Conservation (phyloP, 2,113 vertebrate species). For the Cebus imitator region DNA sequence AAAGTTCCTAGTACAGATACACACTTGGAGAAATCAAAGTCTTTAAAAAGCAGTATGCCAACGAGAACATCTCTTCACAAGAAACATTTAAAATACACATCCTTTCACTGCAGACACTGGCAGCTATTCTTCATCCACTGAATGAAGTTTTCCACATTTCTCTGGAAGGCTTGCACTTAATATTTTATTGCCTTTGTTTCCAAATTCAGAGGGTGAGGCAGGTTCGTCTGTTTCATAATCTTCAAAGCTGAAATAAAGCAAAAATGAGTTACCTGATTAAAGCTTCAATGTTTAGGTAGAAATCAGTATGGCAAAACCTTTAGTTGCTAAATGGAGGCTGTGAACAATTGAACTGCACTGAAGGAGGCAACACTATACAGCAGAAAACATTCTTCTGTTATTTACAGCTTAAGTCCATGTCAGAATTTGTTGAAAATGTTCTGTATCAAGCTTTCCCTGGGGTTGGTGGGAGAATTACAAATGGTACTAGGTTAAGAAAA, state of each 20-base stretch:
- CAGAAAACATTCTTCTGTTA: neutral
- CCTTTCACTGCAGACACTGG: constrained; percentile 72
- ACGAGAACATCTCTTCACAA: constrained; percentile 81
- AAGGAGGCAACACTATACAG: neutral
- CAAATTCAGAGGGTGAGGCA: constrained; percentile 90
- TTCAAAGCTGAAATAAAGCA: constrained; percentile 91
- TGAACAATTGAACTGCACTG: neutral
- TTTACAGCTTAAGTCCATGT: neutral
- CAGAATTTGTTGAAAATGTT: neutral
- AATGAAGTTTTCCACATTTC: constrained; percentile 74
- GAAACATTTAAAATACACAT: constrained; percentile 61
- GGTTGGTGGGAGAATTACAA: neutral
- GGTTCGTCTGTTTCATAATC: constrained; percentile 96
- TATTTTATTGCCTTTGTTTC: constrained; percentile 93
- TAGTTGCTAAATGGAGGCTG: neutral
- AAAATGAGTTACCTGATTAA: constrained; percentile 30
- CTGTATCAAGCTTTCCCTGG: neutral
- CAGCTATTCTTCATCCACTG: constrained; percentile 77
- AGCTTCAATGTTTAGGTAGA: constrained; percentile 6
- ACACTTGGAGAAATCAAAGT: constrained; percentile 76
- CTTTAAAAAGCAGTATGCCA: constrained; percentile 81
- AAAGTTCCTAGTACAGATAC: constrained; percentile 83
- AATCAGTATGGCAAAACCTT: neutral
- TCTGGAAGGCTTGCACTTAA: constrained; percentile 92
- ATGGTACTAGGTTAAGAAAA: neutral